Conservation (phyloP, 2,113 vertebrate species). For the Emydura subglobosa region DNA sequence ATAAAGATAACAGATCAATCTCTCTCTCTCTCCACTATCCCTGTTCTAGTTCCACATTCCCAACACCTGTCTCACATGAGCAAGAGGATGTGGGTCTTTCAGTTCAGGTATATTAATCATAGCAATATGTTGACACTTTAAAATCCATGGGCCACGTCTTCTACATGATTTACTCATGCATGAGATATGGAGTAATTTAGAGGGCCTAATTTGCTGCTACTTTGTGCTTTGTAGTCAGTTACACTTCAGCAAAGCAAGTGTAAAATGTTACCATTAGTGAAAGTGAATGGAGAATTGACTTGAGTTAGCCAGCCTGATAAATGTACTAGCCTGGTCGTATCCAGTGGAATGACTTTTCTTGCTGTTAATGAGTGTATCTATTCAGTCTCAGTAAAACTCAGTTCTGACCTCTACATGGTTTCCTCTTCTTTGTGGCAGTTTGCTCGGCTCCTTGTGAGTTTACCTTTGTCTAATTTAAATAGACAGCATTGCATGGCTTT, state of each 20-base stretch:
- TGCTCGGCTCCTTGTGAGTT: not conserved
- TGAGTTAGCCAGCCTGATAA: not conserved
- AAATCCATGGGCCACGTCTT: not conserved
- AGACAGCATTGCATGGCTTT: not conserved
- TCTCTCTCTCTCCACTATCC: accelerated
- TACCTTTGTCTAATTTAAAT: not conserved
- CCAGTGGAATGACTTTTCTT: not conserved
- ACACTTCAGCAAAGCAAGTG: not conserved
- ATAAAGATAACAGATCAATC: not conserved
- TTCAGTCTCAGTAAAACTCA: not conserved
- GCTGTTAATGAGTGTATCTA: constrained; percentile 10
- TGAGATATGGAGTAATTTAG: not conserved
- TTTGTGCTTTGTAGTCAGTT: not conserved
- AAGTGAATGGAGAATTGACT: not conserved
- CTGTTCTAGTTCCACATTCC: not conserved
- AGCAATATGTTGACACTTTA: accelerated
- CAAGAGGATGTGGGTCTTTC: not conserved
- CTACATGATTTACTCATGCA: accelerated
- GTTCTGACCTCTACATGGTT: not conserved
- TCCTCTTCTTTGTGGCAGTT: constrained; percentile 8
- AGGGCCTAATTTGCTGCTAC: not conserved
- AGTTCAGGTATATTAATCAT: not conserved
- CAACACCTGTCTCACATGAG: not conserved
- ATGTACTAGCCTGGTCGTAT: not conserved
- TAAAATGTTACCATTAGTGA: not conserved